Conservation (phyloP, 2,113 vertebrate species). For the Coturnix japonica region DNA sequence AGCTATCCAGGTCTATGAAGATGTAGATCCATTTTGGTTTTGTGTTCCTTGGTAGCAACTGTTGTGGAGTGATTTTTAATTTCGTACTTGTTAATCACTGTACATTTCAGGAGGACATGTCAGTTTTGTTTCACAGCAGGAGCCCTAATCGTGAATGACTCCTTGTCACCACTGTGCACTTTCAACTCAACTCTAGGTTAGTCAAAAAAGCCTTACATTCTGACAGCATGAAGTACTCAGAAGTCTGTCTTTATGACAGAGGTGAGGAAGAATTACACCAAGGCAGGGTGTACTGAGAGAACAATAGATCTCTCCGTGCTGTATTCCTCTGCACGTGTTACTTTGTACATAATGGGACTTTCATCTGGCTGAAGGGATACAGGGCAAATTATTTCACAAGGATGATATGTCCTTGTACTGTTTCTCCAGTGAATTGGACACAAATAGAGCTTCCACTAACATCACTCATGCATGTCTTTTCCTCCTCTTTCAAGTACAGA, state of each 20-base stretch:
- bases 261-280: not conserved
- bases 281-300: not conserved
- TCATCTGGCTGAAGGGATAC: conserved; percentile 40
- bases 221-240: not conserved
- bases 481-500: not conserved
- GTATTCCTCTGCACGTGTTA: conserved; percentile 27
- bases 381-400: conserved; percentile 48
- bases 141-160: not conserved
- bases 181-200: not conserved
- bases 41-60: rapidly evolving
- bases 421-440: conserved; percentile 40
- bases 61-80: not conserved
- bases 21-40: not conserved
- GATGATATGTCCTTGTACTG: conserved; percentile 29
- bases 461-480: conserved; percentile 10
- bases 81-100: conserved; percentile 28
- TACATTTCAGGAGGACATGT: not conserved
- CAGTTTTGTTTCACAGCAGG: conserved; percentile 37
- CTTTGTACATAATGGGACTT: conserved; percentile 35
- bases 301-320: conserved; percentile 21
- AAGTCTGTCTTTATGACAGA: not conserved
- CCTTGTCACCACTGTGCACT: not conserved
- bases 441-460: conserved; percentile 40
- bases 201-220: not conserved
- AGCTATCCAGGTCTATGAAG: not conserved